Evolutionary conservation across 2,888 invertebrate genomes (phyloP).

Genomic region (Tetragonisca angustula): DNA sequence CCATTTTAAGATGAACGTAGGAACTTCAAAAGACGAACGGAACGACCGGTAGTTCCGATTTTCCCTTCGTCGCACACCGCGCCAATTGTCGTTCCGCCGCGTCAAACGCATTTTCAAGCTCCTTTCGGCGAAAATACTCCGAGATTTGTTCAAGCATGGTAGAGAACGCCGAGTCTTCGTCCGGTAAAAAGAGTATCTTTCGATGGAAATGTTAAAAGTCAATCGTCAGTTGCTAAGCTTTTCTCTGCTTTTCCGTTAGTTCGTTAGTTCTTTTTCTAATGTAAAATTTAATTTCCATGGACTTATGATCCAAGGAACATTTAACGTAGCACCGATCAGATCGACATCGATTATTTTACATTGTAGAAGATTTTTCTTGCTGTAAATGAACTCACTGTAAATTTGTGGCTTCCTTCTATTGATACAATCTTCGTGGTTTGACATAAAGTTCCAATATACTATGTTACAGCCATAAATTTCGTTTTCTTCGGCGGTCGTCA

Average conservation of each 20-base stretch:
- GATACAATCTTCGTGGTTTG: conserved; percentile 50
- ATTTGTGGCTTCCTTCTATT: conserved; percentile 24
- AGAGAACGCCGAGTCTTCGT: neutral
- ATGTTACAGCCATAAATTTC: conserved; percentile 54
- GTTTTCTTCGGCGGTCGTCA: conserved; percentile 57
- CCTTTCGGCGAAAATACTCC: neutral
- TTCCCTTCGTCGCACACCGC: conserved; percentile 5
- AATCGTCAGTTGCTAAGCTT: neutral
- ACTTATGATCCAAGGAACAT: no score
- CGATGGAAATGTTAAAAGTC: neutral
- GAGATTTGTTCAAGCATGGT: neutral
- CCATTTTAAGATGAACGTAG: conserved; percentile 48
- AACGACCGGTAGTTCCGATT: conserved; percentile 34
- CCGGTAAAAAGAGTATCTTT: neutral
- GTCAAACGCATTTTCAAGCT: neutral
- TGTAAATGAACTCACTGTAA: conserved; percentile 48
- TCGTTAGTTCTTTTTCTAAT: neutral
- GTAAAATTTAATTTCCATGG: neutral
- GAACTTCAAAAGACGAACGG: conserved; percentile 47
- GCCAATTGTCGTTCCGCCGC: conserved; percentile 9
- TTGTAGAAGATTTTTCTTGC: neutral
- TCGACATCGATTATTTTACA: neutral
- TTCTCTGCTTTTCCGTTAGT: neutral
- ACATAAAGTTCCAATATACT: conserved; percentile 61
- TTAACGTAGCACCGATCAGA: neutral